These are phyloP conservation scores for Gobio gobio DNA, from an alignment of 2,113 vertebrate genomes.

Conservation along the genomic window DNA sequence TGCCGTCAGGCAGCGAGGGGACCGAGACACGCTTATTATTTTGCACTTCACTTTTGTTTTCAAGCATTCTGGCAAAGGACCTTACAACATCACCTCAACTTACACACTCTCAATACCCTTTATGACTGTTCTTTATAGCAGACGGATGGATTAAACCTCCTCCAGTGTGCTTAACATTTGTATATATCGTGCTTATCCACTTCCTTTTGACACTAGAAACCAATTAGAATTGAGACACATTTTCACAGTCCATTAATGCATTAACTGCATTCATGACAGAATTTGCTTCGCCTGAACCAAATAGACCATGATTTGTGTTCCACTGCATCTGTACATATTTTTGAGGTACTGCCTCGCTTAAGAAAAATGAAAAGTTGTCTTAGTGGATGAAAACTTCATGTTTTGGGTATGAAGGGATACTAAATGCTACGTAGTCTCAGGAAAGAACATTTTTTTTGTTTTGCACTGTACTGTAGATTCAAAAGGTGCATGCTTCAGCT, in stretches of 20 bases:
- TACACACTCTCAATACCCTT: slow-evolving; percentile 35
- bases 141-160: slow-evolving; percentile 61
- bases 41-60: slow-evolving; percentile 79
- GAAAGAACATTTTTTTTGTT: slow-evolving; percentile 73
- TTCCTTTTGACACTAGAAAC: slow-evolving; percentile 70
- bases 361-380: slow-evolving; percentile 52
- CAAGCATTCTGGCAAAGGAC: slow-evolving; percentile 69
- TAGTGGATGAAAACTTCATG: slow-evolving; percentile 53
- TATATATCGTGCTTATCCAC: slow-evolving; percentile 68
- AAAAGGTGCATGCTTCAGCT: slow-evolving; percentile 66
- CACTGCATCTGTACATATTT: slow-evolving; percentile 68
- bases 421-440: slow-evolving; percentile 75
- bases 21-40: slow-evolving; percentile 66
- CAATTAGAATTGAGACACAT: slow-evolving; percentile 36
- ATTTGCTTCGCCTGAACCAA: slow-evolving; percentile 66
- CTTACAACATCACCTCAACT: slow-evolving; percentile 52
- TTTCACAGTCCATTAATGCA: slow-evolving; percentile 47
- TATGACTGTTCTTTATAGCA: slow-evolving; percentile 59
- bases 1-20: slow-evolving; percentile 26
- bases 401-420: slow-evolving; percentile 69
- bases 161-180: slow-evolving; percentile 62
- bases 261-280: slow-evolving; percentile 73
- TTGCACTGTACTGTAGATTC: slow-evolving; percentile 75
- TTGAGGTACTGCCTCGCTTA: slow-evolving; percentile 54
- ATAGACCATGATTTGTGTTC: slow-evolving; percentile 58